Evolutionary conservation across 2,888 invertebrate species (phyloP).

Genomic region (Cephonodes hylas): DNA sequence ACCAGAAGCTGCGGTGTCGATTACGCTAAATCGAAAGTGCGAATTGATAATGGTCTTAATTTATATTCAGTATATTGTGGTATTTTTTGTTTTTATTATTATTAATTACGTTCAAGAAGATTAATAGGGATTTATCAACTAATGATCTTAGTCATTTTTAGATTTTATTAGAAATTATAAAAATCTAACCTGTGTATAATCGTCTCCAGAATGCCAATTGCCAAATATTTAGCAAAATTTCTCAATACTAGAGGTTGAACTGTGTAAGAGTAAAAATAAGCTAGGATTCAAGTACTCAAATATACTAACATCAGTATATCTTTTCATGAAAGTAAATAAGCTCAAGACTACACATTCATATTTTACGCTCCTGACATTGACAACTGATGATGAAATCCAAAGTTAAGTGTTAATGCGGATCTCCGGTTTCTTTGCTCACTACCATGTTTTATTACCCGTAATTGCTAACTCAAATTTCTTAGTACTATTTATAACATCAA

Average conservation of each 20-base stretch:
- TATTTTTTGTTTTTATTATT: too few species aligned
- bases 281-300: too few species aligned
- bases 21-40: neutral
- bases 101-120: too few species aligned
- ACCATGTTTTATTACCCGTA: slow-evolving; percentile 2
- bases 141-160: too few species aligned
- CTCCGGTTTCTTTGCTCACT: slow-evolving; percentile 5
- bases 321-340: neutral
- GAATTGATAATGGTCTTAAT: neutral
- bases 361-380: slow-evolving; percentile 29
- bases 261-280: too few species aligned
- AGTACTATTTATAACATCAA: neutral
- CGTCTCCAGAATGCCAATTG: too few species aligned
- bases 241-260: too few species aligned
- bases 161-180: too few species aligned
- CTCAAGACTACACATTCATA: neutral
- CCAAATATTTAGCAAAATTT: too few species aligned
- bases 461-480: slow-evolving; percentile 1
- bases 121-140: too few species aligned
- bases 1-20: neutral
- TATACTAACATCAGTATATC: neutral
- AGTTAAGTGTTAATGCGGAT: slow-evolving; percentile 12
- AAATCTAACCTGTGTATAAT: too few species aligned
- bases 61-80: too few species aligned
- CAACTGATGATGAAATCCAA: slow-evolving; percentile 23